These are phyloP conservation scores for Alauda arvensis DNA, from an alignment of 2,797 vertebrate genomes.

Conservation along the genomic window DNA sequence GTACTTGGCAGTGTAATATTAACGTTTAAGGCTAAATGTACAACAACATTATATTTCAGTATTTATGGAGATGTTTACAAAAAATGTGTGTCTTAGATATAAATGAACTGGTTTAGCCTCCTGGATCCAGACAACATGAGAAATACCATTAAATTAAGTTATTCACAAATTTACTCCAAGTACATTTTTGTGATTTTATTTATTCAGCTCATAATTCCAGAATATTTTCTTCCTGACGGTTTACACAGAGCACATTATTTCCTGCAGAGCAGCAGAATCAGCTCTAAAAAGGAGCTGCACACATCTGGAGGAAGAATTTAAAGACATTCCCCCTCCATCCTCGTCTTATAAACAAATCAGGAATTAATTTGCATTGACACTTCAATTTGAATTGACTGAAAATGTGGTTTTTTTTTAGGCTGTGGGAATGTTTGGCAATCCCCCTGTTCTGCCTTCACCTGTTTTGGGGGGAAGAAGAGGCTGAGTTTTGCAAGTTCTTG, in stretches of 20 bases:
- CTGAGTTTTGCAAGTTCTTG: background rate
- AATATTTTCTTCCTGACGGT: background rate
- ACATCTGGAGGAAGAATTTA: background rate
- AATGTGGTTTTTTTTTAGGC: rapidly evolving
- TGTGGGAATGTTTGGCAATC: background rate
- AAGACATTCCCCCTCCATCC: no score
- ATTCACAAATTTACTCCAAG: background rate
- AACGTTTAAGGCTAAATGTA: background rate
- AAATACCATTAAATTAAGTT: background rate
- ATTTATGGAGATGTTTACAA: background rate
- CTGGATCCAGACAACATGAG: background rate
- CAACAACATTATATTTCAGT: background rate
- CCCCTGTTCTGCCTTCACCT: background rate
- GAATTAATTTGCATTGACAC: background rate
- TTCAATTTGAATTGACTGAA: background rate
- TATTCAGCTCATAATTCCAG: background rate
- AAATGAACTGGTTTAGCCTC: background rate
- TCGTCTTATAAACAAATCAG: rapidly evolving
- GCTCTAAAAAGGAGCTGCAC: background rate
- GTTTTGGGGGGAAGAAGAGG: background rate
- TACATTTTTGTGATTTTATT: background rate
- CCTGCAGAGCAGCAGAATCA: background rate
- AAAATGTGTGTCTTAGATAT: background rate
- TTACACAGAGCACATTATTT: background rate
- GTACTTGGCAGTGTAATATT: background rate